Evolutionary conservation across 2,888 invertebrate species (phyloP), one percentile per base, ranked within the genome.

Genomic region (Dusona sp.): DNA sequence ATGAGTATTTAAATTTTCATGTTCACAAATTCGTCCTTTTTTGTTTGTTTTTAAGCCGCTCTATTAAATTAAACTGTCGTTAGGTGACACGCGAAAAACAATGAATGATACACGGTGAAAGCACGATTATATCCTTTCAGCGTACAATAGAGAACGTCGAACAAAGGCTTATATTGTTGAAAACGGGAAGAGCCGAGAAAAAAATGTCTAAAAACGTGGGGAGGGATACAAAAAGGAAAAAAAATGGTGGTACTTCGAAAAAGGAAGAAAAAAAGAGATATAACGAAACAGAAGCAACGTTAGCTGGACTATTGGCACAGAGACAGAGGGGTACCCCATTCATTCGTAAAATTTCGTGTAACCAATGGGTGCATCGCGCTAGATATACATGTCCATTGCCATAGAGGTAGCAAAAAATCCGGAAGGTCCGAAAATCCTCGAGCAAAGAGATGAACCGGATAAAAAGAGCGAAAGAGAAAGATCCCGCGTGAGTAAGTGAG

Each of bases 81-180:
- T 64, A 65, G 57, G n/a, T 22, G 64, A 78, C 33, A 38, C 29
- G 25, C 25, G 42, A 64, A 25, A 72, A 80, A 72, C 61, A 72
- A 80, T 72, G 45, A 72, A 65, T 51, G 65, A 81, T 67, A 48
- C 65, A 73, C 22, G 45, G 42, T 64, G 80, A 65, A 65, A 64
- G 72, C 38, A 29, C 80, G 51, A 65, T 80, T 65, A 80, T 65
- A 25, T 73, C 29, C 45, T 73, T 73, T 73, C 48, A 65, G 25
- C 48, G 48, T 57, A 65, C 51, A 61, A 70, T 45, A 25, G 29
- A 29, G 38, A 73, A 51, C 36, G 38, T 64, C 65, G 73, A 73
- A 65, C 61, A 80, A 73, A 65, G 36, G 64, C 51, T 64, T 25
- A 19, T 65, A 80, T 65, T 73, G 80, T 80, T 65, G 33, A n/a